phyloP scores from a whole-genome alignment of 2,888 invertebrate species.

The Ditula angustiorana region DNA sequence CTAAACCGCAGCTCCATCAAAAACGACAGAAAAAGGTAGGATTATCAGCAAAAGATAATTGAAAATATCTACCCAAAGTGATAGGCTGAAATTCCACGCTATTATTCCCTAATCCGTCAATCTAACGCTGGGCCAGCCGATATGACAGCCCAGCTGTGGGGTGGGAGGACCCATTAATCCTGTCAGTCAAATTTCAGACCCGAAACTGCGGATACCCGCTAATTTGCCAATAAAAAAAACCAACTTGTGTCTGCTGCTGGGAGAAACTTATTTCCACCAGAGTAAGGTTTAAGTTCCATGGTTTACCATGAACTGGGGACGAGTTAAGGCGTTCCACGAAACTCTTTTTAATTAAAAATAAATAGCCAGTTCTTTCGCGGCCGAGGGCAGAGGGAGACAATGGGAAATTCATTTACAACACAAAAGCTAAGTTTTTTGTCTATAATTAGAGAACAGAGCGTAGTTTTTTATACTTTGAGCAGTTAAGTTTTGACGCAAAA shows the following conservation, averaged over 20 bases:
- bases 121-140: background rate
- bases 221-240: slow-evolving; percentile 8
- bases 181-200: slow-evolving; percentile 1
- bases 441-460: background rate
- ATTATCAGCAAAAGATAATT: background rate
- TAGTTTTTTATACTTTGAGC: slow-evolving; percentile 4
- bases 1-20: background rate
- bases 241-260: background rate
- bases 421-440: slow-evolving; percentile 8
- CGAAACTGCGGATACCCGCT: background rate
- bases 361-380: slow-evolving; percentile 4
- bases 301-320: too few species aligned
- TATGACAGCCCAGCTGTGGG: background rate
- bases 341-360: slow-evolving; percentile 20
- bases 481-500: background rate
- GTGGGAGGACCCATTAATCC: background rate
- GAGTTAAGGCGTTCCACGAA: background rate
- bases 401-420: slow-evolving; percentile 14
- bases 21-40: background rate
- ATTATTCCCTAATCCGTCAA: background rate
- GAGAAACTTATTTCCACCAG: background rate
- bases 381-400: background rate
- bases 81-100: background rate
- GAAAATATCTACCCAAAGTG: background rate
- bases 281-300: background rate